These are phyloP conservation scores for Lottia gigantea DNA, from an alignment of 2,888 invertebrate genomes.

Conservation along the genomic window DNA sequence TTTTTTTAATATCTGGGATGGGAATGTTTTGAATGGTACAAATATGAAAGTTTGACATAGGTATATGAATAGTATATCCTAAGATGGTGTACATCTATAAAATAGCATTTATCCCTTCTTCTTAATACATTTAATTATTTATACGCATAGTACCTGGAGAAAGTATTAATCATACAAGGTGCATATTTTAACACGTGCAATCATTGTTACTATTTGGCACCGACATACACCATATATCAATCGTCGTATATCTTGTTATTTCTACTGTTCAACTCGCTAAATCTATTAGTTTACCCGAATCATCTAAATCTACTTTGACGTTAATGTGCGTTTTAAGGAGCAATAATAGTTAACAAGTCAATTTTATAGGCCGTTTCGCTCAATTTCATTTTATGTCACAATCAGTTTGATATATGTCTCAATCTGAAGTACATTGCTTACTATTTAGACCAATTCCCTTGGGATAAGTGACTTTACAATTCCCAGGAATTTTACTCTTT, in stretches of 20 bases:
- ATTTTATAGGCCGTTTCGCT: conserved; percentile 8
- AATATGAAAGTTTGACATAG: too few species aligned
- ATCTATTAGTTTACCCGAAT: background rate
- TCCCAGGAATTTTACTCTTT: too few species aligned
- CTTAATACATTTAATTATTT: too few species aligned
- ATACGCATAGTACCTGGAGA: too few species aligned
- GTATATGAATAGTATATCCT: too few species aligned
- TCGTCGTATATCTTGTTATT: background rate
- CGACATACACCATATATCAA: background rate
- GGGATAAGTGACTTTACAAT: too few species aligned
- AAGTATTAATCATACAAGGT: too few species aligned
- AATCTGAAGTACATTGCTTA: background rate
- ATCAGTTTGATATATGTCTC: background rate
- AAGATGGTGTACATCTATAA: too few species aligned
- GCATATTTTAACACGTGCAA: background rate
- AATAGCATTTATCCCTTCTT: too few species aligned
- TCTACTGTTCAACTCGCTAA: background rate
- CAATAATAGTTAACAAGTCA: conserved; percentile 6
- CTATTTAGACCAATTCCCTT: too few species aligned
- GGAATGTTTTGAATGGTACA: too few species aligned
- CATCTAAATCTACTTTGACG: conserved; percentile 8
- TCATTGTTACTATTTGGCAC: background rate
- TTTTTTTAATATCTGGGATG: too few species aligned
- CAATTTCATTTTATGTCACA: conserved; percentile 6
- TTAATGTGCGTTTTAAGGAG: conserved; percentile 5